These are phyloP conservation scores for Spisula subtruncata DNA, from an alignment of 2,888 invertebrate genomes.

Conservation along the genomic window DNA sequence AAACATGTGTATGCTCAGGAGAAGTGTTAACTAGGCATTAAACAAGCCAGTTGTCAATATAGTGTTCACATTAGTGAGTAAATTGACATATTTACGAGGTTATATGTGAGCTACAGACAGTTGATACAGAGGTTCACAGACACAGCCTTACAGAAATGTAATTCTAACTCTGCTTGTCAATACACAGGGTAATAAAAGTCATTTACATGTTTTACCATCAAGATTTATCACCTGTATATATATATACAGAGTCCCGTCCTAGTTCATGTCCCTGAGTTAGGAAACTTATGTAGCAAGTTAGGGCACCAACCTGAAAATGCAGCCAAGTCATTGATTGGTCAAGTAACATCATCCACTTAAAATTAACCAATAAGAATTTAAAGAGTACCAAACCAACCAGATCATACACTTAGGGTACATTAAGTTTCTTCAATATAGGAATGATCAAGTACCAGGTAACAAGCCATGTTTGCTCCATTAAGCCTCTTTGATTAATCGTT, in stretches of 20 bases:
- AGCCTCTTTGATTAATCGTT: neutral
- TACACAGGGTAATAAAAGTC: conserved; percentile 3
- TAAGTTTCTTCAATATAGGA: neutral
- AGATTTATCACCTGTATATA: no score
- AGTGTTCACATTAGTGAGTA: neutral
- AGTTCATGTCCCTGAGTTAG: no score
- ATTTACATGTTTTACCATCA: neutral
- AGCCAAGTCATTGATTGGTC: no score
- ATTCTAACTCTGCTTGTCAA: neutral
- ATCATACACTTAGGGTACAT: neutral
- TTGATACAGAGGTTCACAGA: neutral
- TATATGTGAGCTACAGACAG: neutral
- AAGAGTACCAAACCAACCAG: no score
- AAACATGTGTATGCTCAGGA: no score
- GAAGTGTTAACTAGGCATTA: neutral
- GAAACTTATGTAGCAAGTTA: no score
- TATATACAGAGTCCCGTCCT: no score
- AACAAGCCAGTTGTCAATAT: neutral
- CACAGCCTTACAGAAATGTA: neutral
- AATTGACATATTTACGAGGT: conserved; percentile 15
- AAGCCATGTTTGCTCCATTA: neutral
- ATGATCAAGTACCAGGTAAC: no score
- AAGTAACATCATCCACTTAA: no score
- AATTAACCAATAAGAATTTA: no score
- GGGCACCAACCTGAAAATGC: no score